A percentile compares a stretch with the other conserved stretches of the same genome.
Conservation (phyloP, 2,888 invertebrate genomes). For the Macropis europaea region DNA sequence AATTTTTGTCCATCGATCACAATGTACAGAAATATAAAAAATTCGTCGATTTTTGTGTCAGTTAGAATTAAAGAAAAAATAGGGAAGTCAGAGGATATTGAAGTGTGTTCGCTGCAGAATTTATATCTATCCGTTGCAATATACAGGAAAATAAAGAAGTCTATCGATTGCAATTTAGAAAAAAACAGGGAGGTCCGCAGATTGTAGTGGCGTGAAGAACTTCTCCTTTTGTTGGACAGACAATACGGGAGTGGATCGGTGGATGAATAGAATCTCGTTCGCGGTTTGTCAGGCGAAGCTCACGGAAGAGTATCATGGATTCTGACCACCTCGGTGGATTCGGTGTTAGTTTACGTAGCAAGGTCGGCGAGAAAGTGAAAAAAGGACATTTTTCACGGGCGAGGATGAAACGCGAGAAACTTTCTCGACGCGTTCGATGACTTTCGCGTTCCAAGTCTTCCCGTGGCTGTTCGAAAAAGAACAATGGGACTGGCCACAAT, state of each 20-base stretch:
- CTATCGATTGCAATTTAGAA: not conserved
- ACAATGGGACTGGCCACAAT: no score
- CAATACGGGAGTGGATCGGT: conserved; percentile 1
- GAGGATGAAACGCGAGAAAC: conserved; percentile 56
- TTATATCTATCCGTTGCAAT: no score
- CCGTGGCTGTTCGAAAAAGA: not conserved
- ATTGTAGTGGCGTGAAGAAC: not conserved
- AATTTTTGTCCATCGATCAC: no score
- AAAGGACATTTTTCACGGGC: conserved; percentile 43
- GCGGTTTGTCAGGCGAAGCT: conserved; percentile 18
- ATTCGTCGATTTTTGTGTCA: no score
- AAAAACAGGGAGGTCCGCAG: not conserved
- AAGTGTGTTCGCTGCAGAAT: no score
- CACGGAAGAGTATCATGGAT: conserved; percentile 23
- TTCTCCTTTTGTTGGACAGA: conserved; percentile 4
- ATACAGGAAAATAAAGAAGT: no score
- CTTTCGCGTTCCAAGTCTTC: conserved; percentile 40
- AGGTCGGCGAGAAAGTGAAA: conserved; percentile 64
- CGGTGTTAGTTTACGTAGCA: conserved; percentile 46
- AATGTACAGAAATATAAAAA: no score
- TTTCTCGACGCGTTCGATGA: conserved; percentile 55
- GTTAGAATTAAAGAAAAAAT: no score
- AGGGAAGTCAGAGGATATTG: no score
- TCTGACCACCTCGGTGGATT: conserved; percentile 46
- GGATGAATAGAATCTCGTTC: not conserved